Evolutionary conservation across 2,113 vertebrate species (phyloP).

Genomic region (Otocyon megalotis): DNA sequence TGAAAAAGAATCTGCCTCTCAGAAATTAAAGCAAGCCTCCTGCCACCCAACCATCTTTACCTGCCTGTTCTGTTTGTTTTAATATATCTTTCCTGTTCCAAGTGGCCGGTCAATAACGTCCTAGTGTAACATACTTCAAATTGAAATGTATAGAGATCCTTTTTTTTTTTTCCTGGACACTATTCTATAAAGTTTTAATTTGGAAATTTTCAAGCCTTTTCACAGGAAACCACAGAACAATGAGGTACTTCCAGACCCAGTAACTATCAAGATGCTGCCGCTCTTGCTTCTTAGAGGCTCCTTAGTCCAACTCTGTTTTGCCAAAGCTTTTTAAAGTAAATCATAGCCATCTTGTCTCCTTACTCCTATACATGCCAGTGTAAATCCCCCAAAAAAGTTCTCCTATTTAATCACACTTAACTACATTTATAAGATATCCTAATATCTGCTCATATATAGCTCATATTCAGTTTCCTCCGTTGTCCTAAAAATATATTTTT

Average conservation of each 20-base stretch:
- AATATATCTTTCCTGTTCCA: not conserved
- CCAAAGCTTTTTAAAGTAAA: not conserved
- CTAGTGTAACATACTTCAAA: not conserved
- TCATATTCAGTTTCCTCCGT: not conserved
- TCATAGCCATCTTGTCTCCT: not conserved
- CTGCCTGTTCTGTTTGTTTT: not conserved
- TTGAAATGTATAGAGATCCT: not conserved
- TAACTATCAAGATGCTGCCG: not conserved
- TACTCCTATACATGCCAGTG: not conserved
- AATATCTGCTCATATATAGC: not conserved
- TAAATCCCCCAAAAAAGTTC: not conserved
- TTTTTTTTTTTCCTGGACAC: not conserved
- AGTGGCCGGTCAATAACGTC: not conserved
- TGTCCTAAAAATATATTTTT: not conserved
- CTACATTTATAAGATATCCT: not conserved
- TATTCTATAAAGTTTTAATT: not conserved
- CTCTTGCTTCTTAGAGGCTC: not conserved
- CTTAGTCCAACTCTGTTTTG: not conserved
- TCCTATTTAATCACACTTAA: not conserved
- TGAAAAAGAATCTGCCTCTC: not conserved
- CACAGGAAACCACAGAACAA: not conserved
- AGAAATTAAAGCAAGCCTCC: not conserved
- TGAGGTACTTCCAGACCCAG: fast-evolving
- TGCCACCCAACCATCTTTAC: too few relatives aligned
- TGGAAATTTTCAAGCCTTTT: not conserved